A percentile compares a stretch with the other conserved stretches of the same genome.
Conservation (phyloP, 2,113 vertebrate genomes). For the Serinus canaria region DNA sequence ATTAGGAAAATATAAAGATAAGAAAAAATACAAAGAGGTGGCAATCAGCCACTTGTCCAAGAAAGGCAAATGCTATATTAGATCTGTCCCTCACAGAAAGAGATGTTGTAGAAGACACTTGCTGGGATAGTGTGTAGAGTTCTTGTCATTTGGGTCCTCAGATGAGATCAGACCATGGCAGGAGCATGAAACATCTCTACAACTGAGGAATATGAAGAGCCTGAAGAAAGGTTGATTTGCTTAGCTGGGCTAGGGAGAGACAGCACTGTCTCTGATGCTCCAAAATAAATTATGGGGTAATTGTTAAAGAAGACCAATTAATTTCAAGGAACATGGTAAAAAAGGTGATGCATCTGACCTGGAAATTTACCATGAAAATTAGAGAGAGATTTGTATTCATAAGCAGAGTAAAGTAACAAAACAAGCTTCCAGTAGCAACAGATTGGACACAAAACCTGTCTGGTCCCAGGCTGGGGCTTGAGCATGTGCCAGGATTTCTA, state of each 20-base stretch:
- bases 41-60: not conserved
- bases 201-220: not conserved
- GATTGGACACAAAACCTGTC: not conserved
- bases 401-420: not conserved
- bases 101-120: not conserved
- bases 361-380: not conserved
- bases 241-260: not conserved
- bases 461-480: not conserved
- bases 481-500: not conserved
- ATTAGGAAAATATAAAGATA: not conserved
- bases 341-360: not conserved
- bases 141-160: not conserved
- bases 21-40: not conserved
- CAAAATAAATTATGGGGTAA: not conserved
- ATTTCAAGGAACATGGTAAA: not conserved
- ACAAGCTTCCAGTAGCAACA: not conserved
- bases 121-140: not conserved
- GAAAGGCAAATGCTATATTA: not conserved
- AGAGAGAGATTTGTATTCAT: not conserved
- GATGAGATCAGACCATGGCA: not conserved
- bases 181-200: not conserved
- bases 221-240: not conserved
- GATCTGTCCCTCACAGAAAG: not conserved
- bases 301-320: not conserved
- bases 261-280: not conserved